These are phyloP conservation scores for Nebria ingens DNA, from an alignment of 1,140 invertebrate genomes.

Conservation along the genomic window DNA sequence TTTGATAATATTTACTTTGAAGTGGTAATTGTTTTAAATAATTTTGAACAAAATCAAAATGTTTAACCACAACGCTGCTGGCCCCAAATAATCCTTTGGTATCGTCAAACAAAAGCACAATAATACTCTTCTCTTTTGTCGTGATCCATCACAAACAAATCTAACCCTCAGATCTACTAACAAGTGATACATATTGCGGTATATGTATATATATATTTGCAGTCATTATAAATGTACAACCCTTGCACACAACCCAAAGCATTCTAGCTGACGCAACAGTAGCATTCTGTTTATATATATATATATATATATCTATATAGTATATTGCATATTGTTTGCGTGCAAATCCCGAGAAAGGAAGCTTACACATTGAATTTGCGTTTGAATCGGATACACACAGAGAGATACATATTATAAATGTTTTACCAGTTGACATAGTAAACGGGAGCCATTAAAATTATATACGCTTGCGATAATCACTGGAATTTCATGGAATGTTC, in stretches of 20 bases:
- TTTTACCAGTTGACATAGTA: constrained; percentile 5
- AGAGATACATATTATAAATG: background rate
- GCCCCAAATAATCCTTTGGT: background rate
- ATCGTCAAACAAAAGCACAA: background rate
- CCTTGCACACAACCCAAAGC: too few relatives aligned
- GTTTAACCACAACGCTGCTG: background rate
- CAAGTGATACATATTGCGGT: too few relatives aligned
- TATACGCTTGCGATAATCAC: background rate
- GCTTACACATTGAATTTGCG: constrained; percentile 2
- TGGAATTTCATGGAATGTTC: background rate
- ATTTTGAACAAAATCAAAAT: background rate
- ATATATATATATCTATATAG: too few relatives aligned
- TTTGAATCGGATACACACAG: background rate
- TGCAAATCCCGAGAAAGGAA: constrained; percentile 1
- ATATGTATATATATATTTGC: too few relatives aligned
- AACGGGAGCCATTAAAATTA: background rate
- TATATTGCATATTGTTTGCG: constrained; percentile 6
- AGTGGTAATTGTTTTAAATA: too few relatives aligned
- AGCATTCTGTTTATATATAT: too few relatives aligned
- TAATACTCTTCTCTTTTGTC: too few relatives aligned
- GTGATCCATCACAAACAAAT: too few relatives aligned
- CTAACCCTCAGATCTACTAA: too few relatives aligned
- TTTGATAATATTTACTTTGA: too few relatives aligned
- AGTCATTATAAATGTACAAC: too few relatives aligned
- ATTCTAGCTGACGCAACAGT: too few relatives aligned